Conservation (phyloP, 2,888 invertebrate genomes). For the Autographa pulchrina region DNA sequence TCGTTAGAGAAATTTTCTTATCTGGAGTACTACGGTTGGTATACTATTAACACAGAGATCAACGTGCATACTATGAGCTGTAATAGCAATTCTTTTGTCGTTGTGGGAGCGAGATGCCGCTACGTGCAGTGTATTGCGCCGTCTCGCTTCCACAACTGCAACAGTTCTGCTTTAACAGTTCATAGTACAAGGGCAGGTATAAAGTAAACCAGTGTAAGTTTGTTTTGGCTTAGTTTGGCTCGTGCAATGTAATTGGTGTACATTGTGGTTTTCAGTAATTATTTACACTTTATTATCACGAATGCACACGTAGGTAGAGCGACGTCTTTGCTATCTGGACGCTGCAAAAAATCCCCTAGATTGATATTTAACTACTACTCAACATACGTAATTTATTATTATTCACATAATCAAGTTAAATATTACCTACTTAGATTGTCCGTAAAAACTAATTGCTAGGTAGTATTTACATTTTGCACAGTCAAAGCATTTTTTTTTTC, state of each 20-base stretch:
- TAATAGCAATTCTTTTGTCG: too few species aligned
- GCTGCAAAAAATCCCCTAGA: not conserved
- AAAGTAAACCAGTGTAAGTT: not conserved
- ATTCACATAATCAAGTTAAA: too few species aligned
- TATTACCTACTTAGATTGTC: too few species aligned
- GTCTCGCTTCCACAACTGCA: too few species aligned
- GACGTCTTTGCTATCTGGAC: not conserved
- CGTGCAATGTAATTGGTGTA: not conserved
- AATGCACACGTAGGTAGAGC: not conserved
- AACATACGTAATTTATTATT: too few species aligned
- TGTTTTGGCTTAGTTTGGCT: not conserved
- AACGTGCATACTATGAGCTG: too few species aligned
- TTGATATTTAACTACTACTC: too few species aligned
- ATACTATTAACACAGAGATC: not conserved
- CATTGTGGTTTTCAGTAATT: not conserved
- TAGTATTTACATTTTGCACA: too few species aligned
- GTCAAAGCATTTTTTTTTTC: not conserved
- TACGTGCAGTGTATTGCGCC: too few species aligned
- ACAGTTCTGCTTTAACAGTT: too few species aligned
- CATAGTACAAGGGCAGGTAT: not conserved
- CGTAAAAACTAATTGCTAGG: too few species aligned
- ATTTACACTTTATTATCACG: not conserved
- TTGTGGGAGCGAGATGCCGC: too few species aligned
- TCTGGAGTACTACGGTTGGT: not conserved
- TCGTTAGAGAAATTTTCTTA: constrained; percentile 5